Base-by-base conservation (phyloP, 2,797 vertebrate genomes). In the Ceryle rudis region DNA sequence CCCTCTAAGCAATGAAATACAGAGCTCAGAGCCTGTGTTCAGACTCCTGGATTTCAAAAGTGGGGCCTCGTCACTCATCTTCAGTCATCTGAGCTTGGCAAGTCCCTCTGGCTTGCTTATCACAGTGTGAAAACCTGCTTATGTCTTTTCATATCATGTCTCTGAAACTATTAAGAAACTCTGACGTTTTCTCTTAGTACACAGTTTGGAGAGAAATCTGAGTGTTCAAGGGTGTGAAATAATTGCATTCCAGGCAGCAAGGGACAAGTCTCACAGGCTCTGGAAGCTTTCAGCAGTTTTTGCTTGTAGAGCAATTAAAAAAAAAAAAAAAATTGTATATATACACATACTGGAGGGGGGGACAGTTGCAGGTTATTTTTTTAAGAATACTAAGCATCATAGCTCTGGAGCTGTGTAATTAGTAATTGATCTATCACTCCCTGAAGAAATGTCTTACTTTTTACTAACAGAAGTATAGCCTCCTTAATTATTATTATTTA, bases 401-500 rank as follows among this genome's bases (percentile, higher is more conserved):
- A 95, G 89, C 86, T 97, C 88, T 31, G 77, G 89, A 90, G 57
- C 82, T 97, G 91, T 97, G 90, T 95, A 97, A 97, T 98, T 98
- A 97, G 94, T 82, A 94, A 96, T 96, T 97, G 96, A 96, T 97
- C 90, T 97, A 91, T 96, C 42, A 86, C 67, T 96, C 95, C 66
- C 3, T 35, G 72, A 93, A 96, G 90, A 87, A 94, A 94, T 95
- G 79, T 90, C 93, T 97, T 69, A 25, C 33, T 42, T 89, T 90
- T 82, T 94, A 46, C 44, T 89, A 84, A 55, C 35, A 85, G 51
- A 95, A 73, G 74, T 91, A 47, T 13, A 81, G 12, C 17, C 5
- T n/a, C 31, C 74, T 78, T 66, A 25, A 26, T 84, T 57, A 35
- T 81, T 74, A n/a, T 37, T 46, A 16, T 58, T 49, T 82, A 51